A percentile compares a stretch with the other conserved stretches of the same genome.
These are phyloP conservation scores for Torymus auratus DNA, from an alignment of 2,888 invertebrate species.

Conservation along the genomic window DNA sequence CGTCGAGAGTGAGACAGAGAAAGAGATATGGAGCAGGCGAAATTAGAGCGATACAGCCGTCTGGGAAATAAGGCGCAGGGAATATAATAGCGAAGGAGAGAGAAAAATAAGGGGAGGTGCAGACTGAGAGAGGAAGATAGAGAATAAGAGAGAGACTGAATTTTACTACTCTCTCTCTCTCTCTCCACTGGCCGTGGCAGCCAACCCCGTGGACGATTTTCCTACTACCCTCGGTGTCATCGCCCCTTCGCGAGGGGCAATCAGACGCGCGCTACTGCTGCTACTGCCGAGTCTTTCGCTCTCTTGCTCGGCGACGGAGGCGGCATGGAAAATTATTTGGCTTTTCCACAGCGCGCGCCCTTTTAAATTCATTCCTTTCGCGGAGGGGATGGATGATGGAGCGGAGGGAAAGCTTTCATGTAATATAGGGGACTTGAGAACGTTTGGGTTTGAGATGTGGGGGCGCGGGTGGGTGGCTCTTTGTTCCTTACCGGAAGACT, in stretches of 20 bases:
- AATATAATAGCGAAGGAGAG: neutral
- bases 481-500: too few relatives aligned
- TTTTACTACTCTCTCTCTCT: too few relatives aligned
- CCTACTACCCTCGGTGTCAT: slow-evolving; percentile 49
- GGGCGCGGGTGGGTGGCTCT: too few relatives aligned
- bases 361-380: too few relatives aligned
- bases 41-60: too few relatives aligned
- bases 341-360: too few relatives aligned
- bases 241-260: slow-evolving; percentile 18
- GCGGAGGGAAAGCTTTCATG: too few relatives aligned
- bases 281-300: neutral
- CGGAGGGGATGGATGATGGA: too few relatives aligned
- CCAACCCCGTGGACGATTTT: slow-evolving; percentile 42
- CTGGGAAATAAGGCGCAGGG: neutral
- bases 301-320: neutral
- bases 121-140: neutral
- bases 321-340: too few relatives aligned
- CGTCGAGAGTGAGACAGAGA: neutral
- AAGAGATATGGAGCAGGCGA: neutral
- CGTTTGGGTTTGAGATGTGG: too few relatives aligned
- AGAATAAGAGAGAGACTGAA: slow-evolving; percentile 5
- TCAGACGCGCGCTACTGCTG: slow-evolving; percentile 10
- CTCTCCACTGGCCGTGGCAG: neutral
- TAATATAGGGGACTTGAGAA: too few relatives aligned
- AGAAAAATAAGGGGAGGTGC: neutral